These are phyloP conservation scores for Cephus rjabovi DNA, from an alignment of 2,888 invertebrate genomes.

Conservation along the genomic window DNA sequence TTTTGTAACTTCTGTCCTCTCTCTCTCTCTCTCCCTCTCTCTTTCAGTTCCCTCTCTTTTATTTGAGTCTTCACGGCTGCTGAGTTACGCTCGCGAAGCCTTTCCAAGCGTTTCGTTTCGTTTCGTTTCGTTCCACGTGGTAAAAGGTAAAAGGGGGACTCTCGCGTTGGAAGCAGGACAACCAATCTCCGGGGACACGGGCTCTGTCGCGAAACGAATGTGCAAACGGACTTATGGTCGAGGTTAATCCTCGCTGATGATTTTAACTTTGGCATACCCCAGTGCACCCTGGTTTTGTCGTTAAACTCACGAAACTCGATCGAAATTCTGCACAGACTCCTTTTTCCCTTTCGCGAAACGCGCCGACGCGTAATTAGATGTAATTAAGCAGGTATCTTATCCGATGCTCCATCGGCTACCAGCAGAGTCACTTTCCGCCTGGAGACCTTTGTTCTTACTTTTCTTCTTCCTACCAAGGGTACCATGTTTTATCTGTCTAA, in stretches of 20 bases:
- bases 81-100: slow-evolving; percentile 11
- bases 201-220: not conserved
- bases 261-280: not conserved
- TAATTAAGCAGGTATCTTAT: slow-evolving; percentile 59
- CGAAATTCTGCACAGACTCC: slow-evolving; percentile 23
- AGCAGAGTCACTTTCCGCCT: slow-evolving; percentile 24
- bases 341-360: slow-evolving; percentile 22
- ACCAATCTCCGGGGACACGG: not conserved
- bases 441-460: slow-evolving; percentile 15
- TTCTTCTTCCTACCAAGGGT: not conserved
- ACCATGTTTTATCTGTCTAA: not conserved
- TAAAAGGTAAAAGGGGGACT: not conserved
- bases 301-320: slow-evolving; percentile 32
- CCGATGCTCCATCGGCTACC: not conserved
- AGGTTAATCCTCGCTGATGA: not conserved
- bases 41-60: slow-evolving; percentile 13
- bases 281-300: not conserved
- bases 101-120: not conserved
- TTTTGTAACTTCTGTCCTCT: not conserved
- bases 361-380: slow-evolving; percentile 53
- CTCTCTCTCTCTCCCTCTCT: slow-evolving; percentile 4
- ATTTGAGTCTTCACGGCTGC: slow-evolving; percentile 16
- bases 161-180: not conserved
- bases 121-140: not conserved
- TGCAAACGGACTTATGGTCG: not conserved